Evolutionary conservation across 2,113 vertebrate genomes (phyloP).

Genomic region (Larimichthys polyactis): DNA sequence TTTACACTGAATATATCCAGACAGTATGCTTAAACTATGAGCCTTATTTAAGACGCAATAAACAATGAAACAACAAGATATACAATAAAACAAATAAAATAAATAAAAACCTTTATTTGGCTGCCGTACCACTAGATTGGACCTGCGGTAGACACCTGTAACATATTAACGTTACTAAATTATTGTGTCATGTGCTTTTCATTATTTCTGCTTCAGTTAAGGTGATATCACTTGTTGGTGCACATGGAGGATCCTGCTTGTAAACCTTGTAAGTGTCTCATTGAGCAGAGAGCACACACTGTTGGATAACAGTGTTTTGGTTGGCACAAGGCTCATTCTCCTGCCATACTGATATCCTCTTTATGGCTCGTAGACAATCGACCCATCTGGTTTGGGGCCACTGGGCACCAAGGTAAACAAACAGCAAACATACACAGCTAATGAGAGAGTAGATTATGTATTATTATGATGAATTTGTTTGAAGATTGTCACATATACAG

Average conservation of each 20-base stretch:
- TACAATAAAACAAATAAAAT: background rate
- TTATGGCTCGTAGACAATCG: conserved; percentile 46
- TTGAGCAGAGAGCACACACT: conserved; percentile 22
- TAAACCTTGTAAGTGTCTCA: conserved; percentile 25
- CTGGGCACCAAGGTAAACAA: conserved; percentile 61
- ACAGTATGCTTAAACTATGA: background rate
- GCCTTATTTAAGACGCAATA: background rate
- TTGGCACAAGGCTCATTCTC: conserved; percentile 14
- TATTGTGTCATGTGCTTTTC: background rate
- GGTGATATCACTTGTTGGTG: background rate
- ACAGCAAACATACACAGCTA: conserved; percentile 19
- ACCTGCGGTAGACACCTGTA: background rate
- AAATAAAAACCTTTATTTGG: background rate
- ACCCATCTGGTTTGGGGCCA: conserved; percentile 54
- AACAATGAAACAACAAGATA: too few species aligned
- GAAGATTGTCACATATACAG: conserved; percentile 51
- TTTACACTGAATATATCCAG: background rate
- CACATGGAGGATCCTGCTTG: conserved; percentile 7
- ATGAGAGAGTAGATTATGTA: conserved; percentile 20
- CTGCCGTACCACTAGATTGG: background rate
- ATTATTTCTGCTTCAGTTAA: background rate
- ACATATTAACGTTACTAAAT: background rate
- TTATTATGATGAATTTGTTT: conserved; percentile 44
- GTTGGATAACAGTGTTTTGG: conserved; percentile 14
- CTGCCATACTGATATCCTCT: conserved; percentile 35